These are phyloP conservation scores for Tretioscincus oriximinensis DNA, from an alignment of 2,113 vertebrate genomes.

Conservation along the genomic window DNA sequence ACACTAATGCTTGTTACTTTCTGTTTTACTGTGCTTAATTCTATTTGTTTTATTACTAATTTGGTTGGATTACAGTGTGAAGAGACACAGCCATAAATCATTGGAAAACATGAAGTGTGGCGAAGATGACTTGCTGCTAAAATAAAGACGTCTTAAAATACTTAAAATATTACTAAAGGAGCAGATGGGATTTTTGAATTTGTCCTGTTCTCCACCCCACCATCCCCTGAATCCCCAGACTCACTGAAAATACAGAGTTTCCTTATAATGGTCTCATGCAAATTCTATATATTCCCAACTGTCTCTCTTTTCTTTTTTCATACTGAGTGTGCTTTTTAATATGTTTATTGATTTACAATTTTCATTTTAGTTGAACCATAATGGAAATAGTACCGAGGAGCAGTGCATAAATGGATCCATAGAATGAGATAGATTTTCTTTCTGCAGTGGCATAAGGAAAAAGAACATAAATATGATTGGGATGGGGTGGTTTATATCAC, in stretches of 20 bases:
- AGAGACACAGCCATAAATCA: not conserved
- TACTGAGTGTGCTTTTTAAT: not conserved
- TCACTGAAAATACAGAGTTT: too few relatives aligned
- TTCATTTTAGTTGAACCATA: not conserved
- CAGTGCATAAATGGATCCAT: not conserved
- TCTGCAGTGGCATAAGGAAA: not conserved
- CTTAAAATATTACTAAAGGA: not conserved
- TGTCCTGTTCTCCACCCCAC: not conserved
- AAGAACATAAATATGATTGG: not conserved
- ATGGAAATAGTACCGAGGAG: not conserved
- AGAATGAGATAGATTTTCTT: not conserved
- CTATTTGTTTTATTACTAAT: not conserved
- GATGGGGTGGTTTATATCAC: too few relatives aligned
- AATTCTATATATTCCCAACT: not conserved
- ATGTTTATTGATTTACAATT: not conserved
- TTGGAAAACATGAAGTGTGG: not conserved
- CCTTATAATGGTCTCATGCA: not conserved
- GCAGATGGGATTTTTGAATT: not conserved
- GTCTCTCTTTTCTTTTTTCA: not conserved
- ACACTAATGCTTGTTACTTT: not conserved
- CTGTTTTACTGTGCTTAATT: not conserved
- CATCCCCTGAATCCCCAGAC: too few relatives aligned
- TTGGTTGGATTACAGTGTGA: not conserved
- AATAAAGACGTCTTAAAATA: not conserved
- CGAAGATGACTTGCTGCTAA: too few relatives aligned